A percentile compares a stretch with the other conserved stretches of the same genome.
These are phyloP conservation scores for Stenichneumon culpator DNA, from an alignment of 2,888 invertebrate species.

Conservation along the genomic window DNA sequence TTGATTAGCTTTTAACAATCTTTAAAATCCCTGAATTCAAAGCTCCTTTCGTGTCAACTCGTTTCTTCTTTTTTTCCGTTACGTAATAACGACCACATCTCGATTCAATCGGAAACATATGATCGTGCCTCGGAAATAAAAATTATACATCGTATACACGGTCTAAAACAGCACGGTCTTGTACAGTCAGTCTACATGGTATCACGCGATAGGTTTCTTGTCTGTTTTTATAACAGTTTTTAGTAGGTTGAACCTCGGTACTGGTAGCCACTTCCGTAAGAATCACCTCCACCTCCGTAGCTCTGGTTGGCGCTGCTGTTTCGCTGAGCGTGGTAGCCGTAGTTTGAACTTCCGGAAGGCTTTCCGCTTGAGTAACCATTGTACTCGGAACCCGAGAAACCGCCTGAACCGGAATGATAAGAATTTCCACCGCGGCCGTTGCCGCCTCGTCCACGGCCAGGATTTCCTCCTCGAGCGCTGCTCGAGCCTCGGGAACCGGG, in stretches of 20 bases:
- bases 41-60: slow-evolving; percentile 26
- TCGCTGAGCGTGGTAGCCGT: slow-evolving; percentile 78
- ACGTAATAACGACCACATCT: slow-evolving; percentile 40
- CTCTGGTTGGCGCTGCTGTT: slow-evolving; percentile 70
- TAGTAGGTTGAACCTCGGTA: slow-evolving; percentile 78
- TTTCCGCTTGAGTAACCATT: slow-evolving; percentile 74
- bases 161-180: slow-evolving; percentile 59
- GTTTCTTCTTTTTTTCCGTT: slow-evolving; percentile 27
- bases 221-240: slow-evolving; percentile 33
- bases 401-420: slow-evolving; percentile 74
- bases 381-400: slow-evolving; percentile 77
- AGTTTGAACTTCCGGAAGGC: slow-evolving; percentile 73
- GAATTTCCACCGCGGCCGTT: slow-evolving; percentile 72
- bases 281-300: slow-evolving; percentile 74
- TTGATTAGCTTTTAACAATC: slow-evolving; percentile 32
- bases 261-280: slow-evolving; percentile 76
- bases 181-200: slow-evolving; percentile 65
- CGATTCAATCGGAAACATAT: slow-evolving; percentile 48
- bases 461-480: slow-evolving; percentile 66
- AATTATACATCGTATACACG: slow-evolving; percentile 45
- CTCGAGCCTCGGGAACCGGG: slow-evolving; percentile 59
- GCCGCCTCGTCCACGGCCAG: slow-evolving; percentile 72
- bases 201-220: slow-evolving; percentile 56
- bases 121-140: slow-evolving; percentile 55
- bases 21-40: slow-evolving; percentile 49